Base-by-base conservation (phyloP, 2,113 vertebrate species). In the Callopanchax toddi region DNA sequence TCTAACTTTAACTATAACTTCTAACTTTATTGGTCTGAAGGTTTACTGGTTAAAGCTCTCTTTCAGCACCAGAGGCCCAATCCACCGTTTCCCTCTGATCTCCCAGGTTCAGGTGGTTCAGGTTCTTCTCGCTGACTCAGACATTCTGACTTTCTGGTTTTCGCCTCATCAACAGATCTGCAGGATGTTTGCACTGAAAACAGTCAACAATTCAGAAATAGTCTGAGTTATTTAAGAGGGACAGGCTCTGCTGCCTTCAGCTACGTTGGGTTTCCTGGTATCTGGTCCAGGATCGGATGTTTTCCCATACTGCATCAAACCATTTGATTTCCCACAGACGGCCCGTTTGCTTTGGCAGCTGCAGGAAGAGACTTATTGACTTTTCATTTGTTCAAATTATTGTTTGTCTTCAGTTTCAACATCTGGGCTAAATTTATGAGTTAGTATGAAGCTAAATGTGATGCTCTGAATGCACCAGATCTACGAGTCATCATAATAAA, bases 301-400 rank as follows among this genome's bases (percentile, higher is more conserved):
- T 80, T 80, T 78, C 73, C 53, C 67, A 77, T 46, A 40, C 34
- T 26, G 32, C 34, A 29, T 53, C 52, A 51, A 66, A 68, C 76
- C 4, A 4, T 70, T 82, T 79, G 2, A 5, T 75, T 84, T 84
- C 84, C 73, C 78, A 86, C 70, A 71, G 67, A 67, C 23, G 0
- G 11, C 71, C 46, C 4, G 80, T 86, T 81, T 81, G 52, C 67
- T 78, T 86, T 86, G 83, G 83, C 80, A 81, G 67, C 68, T 26
- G 57, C 17, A 16, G 20, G 45, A 64, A 15, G 6, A 11, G 40
- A 32, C 7, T 70, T 73, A 76, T 69, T 84, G 64, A 79, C 60
- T 75, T 76, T 82, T 72, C 42, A 66, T 71, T 71, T 12, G 26
- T 40, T 36, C 39, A 7, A 77, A 42, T 39, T 68, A 57, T 56